phyloP scores from a whole-genome alignment of 2,888 invertebrate genomes.

The Augiades crinisus region DNA sequence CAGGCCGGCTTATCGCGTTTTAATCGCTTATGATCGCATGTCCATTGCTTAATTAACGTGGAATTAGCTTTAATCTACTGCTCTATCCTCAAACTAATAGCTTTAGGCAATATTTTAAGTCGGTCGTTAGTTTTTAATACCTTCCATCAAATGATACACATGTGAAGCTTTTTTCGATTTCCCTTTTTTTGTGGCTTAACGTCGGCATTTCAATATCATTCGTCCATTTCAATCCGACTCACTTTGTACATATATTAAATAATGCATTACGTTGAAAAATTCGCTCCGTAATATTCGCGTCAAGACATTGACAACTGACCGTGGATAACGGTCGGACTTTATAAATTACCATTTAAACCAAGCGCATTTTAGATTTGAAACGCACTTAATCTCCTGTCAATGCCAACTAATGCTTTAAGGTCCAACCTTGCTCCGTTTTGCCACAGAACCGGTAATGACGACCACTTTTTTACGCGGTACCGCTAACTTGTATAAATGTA shows the following conservation, averaged over 20 bases:
- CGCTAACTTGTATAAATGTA: slow-evolving; percentile 56
- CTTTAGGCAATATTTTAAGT: neutral
- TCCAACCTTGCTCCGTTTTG: slow-evolving; percentile 54
- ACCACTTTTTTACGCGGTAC: slow-evolving; percentile 56
- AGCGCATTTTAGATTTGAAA: slow-evolving; percentile 36
- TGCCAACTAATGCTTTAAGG: slow-evolving; percentile 51
- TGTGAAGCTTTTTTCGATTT: neutral
- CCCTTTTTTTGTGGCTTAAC: neutral
- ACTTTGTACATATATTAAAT: neutral
- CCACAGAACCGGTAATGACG: slow-evolving; percentile 48
- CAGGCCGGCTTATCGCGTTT: slow-evolving; percentile 6
- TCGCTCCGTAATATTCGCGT: neutral
- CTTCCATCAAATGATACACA: neutral
- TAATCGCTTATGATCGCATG: slow-evolving; percentile 14
- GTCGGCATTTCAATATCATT: neutral
- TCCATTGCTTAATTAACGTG: slow-evolving; percentile 20
- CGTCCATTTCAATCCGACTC: neutral
- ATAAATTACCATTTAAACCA: slow-evolving; percentile 25
- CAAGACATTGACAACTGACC: slow-evolving; percentile 20
- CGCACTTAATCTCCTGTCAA: slow-evolving; percentile 48
- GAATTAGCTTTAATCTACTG: slow-evolving; percentile 7
- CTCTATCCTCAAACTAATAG: neutral
- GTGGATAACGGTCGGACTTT: slow-evolving; percentile 12
- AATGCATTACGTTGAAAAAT: slow-evolving; percentile 1
- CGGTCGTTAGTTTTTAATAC: slow-evolving; percentile 6